These are phyloP conservation scores for Syrista parreyssii DNA, from an alignment of 2,888 invertebrate species.

Conservation along the genomic window DNA sequence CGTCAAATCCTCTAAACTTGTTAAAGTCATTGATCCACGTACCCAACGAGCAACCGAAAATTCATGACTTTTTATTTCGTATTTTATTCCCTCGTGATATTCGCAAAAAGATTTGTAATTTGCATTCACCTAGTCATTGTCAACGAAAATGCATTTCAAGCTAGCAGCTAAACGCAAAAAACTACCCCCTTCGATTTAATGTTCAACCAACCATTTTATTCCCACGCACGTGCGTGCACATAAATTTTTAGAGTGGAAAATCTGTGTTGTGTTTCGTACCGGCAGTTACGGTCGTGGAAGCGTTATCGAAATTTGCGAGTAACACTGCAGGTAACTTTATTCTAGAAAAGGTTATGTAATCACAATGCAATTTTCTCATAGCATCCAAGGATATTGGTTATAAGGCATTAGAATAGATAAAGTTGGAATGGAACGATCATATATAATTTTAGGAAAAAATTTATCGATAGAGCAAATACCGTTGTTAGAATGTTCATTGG, in stretches of 20 bases:
- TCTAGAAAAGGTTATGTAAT: background rate
- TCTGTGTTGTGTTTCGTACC: background rate
- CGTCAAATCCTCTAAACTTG: background rate
- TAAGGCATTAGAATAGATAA: background rate
- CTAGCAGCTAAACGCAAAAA: background rate
- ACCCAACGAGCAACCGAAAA: background rate
- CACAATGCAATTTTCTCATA: background rate
- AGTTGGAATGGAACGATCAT: background rate
- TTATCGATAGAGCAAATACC: background rate
- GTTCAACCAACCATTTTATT: background rate
- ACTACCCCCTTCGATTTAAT: background rate
- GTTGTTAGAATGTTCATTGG: background rate
- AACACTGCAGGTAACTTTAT: background rate
- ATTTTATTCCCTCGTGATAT: background rate
- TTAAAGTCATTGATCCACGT: background rate
- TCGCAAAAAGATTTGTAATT: background rate
- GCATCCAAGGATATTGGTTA: background rate
- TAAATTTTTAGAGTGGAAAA: background rate
- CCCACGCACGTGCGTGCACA: background rate
- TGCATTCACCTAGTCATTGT: background rate
- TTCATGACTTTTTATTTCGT: background rate
- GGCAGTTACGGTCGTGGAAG: background rate
- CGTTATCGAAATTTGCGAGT: background rate
- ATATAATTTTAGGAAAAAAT: background rate
- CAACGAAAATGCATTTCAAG: background rate